Conservation (phyloP, 2,797 vertebrate species). For the Intellagama lesueurii region DNA sequence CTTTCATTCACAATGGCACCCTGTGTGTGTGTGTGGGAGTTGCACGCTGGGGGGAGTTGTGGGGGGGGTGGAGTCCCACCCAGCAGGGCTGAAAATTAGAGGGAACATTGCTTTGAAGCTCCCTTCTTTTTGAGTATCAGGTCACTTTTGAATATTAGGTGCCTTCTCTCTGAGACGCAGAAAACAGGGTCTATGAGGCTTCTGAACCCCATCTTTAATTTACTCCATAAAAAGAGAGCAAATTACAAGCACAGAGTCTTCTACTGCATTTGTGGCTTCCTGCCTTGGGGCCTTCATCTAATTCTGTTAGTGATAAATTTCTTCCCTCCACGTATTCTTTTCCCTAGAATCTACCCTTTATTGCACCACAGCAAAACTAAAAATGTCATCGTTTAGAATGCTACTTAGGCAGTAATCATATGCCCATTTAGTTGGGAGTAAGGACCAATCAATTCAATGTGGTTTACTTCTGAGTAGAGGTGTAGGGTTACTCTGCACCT, state of each 20-base stretch:
- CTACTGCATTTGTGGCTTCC: background rate
- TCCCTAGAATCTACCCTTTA: too few relatives aligned
- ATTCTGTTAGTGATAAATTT: background rate
- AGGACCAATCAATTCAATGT: background rate
- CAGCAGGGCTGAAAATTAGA: too few relatives aligned
- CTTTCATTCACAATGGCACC: too few relatives aligned
- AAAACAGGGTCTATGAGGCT: background rate
- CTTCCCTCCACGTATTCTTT: background rate
- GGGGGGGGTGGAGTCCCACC: too few relatives aligned
- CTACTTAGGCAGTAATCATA: background rate
- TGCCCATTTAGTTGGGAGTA: background rate
- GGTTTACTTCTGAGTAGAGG: background rate
- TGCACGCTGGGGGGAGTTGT: too few relatives aligned
- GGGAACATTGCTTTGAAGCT: too few relatives aligned
- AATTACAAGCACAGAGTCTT: background rate
- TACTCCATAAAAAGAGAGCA: background rate
- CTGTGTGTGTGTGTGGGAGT: too few relatives aligned
- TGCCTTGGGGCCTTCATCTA: background rate
- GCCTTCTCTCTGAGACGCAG: too few relatives aligned
- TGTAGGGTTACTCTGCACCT: background rate
- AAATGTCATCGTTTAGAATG: too few relatives aligned
- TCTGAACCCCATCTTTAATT: background rate
- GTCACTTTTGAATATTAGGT: too few relatives aligned
- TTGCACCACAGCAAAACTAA: background rate
- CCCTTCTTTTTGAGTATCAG: background rate